Base-by-base conservation (phyloP, 2,888 invertebrate species). In the Aethes cnicana region DNA sequence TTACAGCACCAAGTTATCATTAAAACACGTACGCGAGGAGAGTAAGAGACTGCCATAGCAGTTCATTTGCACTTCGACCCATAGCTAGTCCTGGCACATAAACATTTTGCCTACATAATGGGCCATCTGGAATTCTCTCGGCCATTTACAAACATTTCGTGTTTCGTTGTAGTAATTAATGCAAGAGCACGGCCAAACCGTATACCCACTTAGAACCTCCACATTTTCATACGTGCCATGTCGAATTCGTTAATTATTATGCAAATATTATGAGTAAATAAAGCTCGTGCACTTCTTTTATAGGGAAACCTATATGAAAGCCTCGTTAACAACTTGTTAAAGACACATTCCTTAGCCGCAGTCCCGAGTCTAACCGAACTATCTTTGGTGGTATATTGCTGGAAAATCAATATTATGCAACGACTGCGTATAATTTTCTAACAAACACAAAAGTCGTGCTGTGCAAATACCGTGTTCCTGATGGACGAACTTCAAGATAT, bases 141-240 rank as follows among this genome's bases (percentile, higher is more conserved):
- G 58, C 60, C 59, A 55, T 62, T 57, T 64, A 72, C 67, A 73
- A 72, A 71, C 63, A 74, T 74, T 72, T 67, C 64, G 69, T 73
- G 63, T 62, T 63, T 67, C 68, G 73, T 71, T 66, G 66, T 70
- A 61, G 66, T 69, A 62, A 88, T 88, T 85, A 86, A 88, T 88
- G 88, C 88, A 68, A 50, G 68, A 66, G 63, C 88, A 88, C 87
- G 88, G 54, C 37, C 64, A 56, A 61, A 44, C 62, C 65, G 64
- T 62, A 58, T 58, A 61, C 58, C 62, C 63, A 66, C 67, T 68
- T 68, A 69, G 71, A 69, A 66, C 72, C 73, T 67, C 26, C 56
- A 70, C 67, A 70, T 78, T 76, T 75, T 82, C 69, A 72, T 81
- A 74, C 66, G 64, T 68, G 64, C 62, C 69, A 66, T 68, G 68